Evolutionary conservation across 2,113 vertebrate species (phyloP).

Genomic region (Arothron firmamentum): DNA sequence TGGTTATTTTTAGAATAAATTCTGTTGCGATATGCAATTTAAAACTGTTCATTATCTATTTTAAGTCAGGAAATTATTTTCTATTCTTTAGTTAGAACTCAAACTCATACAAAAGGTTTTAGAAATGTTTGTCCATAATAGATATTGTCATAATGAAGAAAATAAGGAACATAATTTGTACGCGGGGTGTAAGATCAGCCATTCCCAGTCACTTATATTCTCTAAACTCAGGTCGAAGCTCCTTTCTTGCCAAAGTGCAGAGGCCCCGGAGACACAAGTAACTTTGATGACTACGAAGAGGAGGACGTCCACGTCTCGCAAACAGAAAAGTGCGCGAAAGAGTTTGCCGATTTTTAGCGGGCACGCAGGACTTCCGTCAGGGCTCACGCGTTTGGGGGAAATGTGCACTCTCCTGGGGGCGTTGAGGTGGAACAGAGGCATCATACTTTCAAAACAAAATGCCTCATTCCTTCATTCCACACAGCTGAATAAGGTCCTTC

Average conservation of each 20-base stretch:
- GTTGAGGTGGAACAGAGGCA: conserved; percentile 84
- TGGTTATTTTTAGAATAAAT: too few species aligned
- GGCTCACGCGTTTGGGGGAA: conserved; percentile 79
- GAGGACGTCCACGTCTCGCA: conserved; percentile 95
- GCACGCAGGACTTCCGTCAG: conserved; percentile 74
- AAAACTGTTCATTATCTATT: too few species aligned
- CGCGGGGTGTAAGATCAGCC: too few species aligned
- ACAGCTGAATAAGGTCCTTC: conserved; percentile 86
- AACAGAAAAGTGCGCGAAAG: conserved; percentile 97
- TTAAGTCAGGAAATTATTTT: too few species aligned
- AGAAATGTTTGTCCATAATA: too few species aligned
- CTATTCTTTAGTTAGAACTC: too few species aligned
- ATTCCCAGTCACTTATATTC: neutral
- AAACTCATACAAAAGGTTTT: too few species aligned
- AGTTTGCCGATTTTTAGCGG: conserved; percentile 96
- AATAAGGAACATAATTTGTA: too few species aligned
- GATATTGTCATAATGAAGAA: too few species aligned
- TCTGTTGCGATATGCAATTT: too few species aligned
- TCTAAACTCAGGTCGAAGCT: conserved; percentile 85
- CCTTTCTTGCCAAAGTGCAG: conserved; percentile 99
- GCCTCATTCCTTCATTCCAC: conserved; percentile 91
- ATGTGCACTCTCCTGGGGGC: conserved; percentile 85
- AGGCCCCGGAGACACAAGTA: conserved; percentile 98
- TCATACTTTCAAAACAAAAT: conserved; percentile 83
- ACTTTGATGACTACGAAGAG: conserved; percentile 99